Base-by-base conservation (phyloP, 2,797 vertebrate species). In the Brotula barbata region DNA sequence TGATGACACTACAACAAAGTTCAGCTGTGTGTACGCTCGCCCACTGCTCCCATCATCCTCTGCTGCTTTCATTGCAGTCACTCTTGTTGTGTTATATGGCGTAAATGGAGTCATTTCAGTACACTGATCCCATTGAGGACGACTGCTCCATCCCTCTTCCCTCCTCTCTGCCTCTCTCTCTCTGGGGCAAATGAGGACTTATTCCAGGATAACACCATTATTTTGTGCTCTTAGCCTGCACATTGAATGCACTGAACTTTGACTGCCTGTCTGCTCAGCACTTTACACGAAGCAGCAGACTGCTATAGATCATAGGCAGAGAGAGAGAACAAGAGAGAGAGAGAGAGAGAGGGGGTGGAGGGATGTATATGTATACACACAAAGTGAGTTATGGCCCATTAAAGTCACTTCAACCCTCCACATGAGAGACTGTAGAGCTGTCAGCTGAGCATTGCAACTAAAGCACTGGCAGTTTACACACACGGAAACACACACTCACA, bases 141-240 rank as follows among this genome's bases (percentile, higher is more conserved):
- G 40, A 37, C 51, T 62, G 60, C 54, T n/a, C 22, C 16, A 6
- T 15, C 43, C 6, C 25, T 11, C 20, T 33, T 28, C n/a, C 25
- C 37, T 43, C 13, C 22, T 13, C 31, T 37, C 7, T 28, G 25
- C 34, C 16, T 44, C 55, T 56, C 63, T 62, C 48, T 64, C 59
- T 77, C 78, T 77, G 44, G 78, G 76, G 50, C 85, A 82, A 85
- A 79, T 17, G 41, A 73, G 68, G 62, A 68, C 70, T 81, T 61
- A 71, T 81, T 75, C 70, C 64, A 17, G 71, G 67, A 83, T 74
- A 71, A 77, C 65, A 61, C 68, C 68, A 65, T 85, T 82, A 82
- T 81, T 78, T 80, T 75, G 68, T 65, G 71, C 54, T 63, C 72
- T 77, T 73, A 75, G 70, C 59, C 34, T 37, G 41, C 70, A 71